These are phyloP conservation scores for Caenorhabditis tropicalis DNA, from an alignment of 1,140 invertebrate genomes.

Conservation along the genomic window DNA sequence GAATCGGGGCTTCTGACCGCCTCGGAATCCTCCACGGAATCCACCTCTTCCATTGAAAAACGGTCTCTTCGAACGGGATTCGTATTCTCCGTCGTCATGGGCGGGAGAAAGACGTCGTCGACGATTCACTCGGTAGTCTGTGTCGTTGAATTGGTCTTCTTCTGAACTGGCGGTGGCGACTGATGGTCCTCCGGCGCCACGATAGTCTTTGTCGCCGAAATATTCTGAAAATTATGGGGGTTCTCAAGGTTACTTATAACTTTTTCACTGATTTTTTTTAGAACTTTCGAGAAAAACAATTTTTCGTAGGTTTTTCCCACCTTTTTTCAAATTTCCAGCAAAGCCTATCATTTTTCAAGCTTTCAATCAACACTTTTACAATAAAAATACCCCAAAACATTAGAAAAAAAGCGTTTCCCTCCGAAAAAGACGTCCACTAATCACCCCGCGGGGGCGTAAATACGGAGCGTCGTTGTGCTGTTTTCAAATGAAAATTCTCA, in stretches of 20 bases:
- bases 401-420: not conserved
- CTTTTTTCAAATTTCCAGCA: not conserved
- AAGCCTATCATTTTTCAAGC: no score
- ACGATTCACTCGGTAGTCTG: slow-evolving; percentile 5
- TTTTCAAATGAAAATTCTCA: not conserved
- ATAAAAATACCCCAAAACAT: not conserved
- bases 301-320: not conserved
- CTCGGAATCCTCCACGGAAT: slow-evolving; percentile 28
- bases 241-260: not conserved
- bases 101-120: not conserved
- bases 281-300: not conserved
- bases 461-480: not conserved
- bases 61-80: not conserved
- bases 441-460: not conserved
- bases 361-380: no score
- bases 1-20: slow-evolving; percentile 54
- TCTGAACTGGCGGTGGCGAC: not conserved
- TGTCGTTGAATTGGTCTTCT: slow-evolving; percentile 20
- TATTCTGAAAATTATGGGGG: not conserved
- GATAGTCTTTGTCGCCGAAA: slow-evolving; percentile 27
- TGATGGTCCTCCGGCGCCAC: not conserved
- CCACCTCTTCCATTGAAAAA: not conserved
- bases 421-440: not conserved
- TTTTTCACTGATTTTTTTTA: not conserved
- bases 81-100: not conserved